Percentiles rank a stretch among this genome's conserved stretches.
phyloP scores from a whole-genome alignment of 2,888 invertebrate species.

The Apotomis turbidana region DNA sequence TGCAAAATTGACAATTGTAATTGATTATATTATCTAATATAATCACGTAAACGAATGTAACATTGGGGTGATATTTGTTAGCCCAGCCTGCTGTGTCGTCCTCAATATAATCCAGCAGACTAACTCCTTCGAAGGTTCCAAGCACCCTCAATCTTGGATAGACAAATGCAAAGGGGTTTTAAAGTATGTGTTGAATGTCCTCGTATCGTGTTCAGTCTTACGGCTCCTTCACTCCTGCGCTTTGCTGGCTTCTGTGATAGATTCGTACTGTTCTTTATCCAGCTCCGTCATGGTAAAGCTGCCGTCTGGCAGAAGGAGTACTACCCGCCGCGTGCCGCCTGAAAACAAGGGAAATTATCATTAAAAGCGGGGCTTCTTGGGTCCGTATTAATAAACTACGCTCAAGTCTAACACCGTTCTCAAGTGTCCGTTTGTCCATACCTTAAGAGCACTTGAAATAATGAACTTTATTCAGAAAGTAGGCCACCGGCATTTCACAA shows the following conservation, averaged over 20 bases:
- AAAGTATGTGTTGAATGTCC: neutral
- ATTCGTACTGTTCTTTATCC: conserved; percentile 92
- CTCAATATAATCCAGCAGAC: too few relatives aligned
- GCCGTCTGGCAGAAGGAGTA: conserved; percentile 92
- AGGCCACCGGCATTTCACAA: too few relatives aligned
- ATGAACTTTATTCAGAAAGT: too few relatives aligned
- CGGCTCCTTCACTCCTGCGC: conserved; percentile 75
- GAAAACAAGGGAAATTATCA: conserved; percentile 29
- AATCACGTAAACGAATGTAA: neutral
- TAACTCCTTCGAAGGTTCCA: too few relatives aligned
- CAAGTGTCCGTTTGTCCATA: too few relatives aligned
- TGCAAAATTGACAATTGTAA: too few relatives aligned
- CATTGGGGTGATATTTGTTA: neutral
- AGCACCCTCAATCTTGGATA: neutral
- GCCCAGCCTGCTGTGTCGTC: too few relatives aligned
- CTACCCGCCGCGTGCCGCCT: conserved; percentile 93
- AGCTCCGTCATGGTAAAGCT: conserved; percentile 94
- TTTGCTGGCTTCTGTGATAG: conserved; percentile 83
- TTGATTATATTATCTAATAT: too few relatives aligned
- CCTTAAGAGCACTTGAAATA: too few relatives aligned
- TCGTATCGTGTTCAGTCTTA: conserved; percentile 19
- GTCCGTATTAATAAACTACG: too few relatives aligned
- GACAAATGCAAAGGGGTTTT: neutral
- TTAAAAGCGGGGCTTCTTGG: neutral
- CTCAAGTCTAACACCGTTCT: too few relatives aligned